phyloP scores from a whole-genome alignment of 2,113 vertebrate species.

The Nansenia antarctica region DNA sequence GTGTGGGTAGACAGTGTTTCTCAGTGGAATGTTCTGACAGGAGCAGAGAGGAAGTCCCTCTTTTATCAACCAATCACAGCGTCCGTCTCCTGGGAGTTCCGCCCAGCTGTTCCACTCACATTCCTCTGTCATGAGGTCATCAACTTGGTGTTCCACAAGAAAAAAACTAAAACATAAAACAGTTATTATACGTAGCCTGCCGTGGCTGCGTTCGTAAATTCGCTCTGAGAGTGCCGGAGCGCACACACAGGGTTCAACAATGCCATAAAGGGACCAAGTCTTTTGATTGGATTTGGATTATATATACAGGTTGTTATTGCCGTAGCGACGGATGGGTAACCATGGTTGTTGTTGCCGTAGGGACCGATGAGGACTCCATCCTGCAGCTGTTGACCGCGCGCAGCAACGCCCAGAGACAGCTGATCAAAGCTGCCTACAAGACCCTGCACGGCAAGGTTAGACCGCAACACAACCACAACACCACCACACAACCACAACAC shows the following conservation, averaged over 20 bases:
- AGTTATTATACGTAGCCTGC: too few species aligned
- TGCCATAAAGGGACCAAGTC: constrained; percentile 13
- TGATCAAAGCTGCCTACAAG: constrained; percentile 85
- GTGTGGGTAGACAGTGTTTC: neutral
- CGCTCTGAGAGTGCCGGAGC: too few species aligned
- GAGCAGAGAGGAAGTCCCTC: constrained; percentile 21
- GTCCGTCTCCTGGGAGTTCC: too few species aligned
- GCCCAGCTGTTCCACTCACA: too few species aligned
- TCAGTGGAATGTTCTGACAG: neutral
- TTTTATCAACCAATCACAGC: too few species aligned
- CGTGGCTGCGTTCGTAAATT: too few species aligned
- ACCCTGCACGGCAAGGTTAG: constrained; percentile 91
- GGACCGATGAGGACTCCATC: constrained; percentile 91
- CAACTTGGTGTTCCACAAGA: too few species aligned
- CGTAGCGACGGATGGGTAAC: constrained; percentile 83
- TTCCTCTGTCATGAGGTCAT: too few species aligned
- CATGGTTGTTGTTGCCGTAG: constrained; percentile 65
- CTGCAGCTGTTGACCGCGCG: constrained; percentile 83
- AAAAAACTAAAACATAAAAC: too few species aligned
- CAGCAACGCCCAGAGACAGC: constrained; percentile 88
- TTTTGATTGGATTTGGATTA: neutral
- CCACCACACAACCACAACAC: neutral
- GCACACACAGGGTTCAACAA: too few species aligned
- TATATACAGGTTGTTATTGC: constrained; percentile 13
- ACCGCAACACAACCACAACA: neutral